Evolutionary conservation across 2,113 vertebrate species (phyloP).

Genomic region (Scomber scombrus): DNA sequence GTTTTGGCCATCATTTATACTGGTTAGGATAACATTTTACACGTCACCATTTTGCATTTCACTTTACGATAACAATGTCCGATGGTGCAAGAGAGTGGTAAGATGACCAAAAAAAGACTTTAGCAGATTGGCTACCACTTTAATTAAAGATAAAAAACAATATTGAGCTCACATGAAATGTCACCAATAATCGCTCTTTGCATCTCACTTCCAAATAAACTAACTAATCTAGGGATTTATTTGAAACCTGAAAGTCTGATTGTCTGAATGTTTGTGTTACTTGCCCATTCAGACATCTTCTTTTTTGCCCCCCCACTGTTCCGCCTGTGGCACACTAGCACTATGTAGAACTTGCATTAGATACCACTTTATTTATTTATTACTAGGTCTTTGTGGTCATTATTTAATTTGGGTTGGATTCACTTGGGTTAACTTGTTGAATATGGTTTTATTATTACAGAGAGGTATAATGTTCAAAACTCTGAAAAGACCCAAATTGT

Average conservation of each 20-base stretch:
- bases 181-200: background rate
- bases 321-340: background rate
- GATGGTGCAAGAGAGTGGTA: background rate
- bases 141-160: background rate
- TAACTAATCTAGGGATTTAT: background rate
- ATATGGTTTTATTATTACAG: too few relatives aligned
- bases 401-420: too few relatives aligned
- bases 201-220: background rate
- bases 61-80: background rate
- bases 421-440: too few relatives aligned
- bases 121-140: background rate
- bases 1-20: background rate
- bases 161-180: background rate
- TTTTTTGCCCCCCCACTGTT: background rate
- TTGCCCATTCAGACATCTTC: background rate
- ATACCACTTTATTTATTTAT: too few relatives aligned
- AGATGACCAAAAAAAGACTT: background rate
- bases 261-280: background rate
- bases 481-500: background rate
- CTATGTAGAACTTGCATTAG: too few relatives aligned
- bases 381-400: too few relatives aligned
- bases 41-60: too few relatives aligned
- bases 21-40: background rate
- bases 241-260: background rate
- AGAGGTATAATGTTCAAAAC: too few relatives aligned